These are phyloP conservation scores for Calephelis perditalis DNA, from an alignment of 2,888 invertebrate species.

Conservation along the genomic window DNA sequence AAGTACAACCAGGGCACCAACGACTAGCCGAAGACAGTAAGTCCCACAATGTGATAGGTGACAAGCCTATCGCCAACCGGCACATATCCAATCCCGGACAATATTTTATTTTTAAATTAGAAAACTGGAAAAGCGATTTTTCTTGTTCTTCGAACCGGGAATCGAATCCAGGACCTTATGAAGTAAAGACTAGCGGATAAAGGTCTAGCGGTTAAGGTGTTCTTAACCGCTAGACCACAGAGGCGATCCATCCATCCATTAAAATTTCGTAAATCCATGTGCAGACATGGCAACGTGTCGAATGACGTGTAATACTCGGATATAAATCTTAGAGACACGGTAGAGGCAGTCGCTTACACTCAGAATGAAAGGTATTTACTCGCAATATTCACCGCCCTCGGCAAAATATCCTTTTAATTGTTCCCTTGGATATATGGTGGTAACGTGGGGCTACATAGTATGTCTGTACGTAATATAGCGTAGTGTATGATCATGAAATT, in stretches of 20 bases:
- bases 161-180: too few species aligned
- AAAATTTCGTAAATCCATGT: constrained; percentile 33
- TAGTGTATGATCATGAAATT: not conserved
- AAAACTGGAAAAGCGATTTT: too few species aligned
- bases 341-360: constrained; percentile 66
- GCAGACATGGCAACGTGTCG: constrained; percentile 61
- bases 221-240: too few species aligned
- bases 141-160: too few species aligned
- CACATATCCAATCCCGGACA: too few species aligned
- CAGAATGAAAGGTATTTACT: constrained; percentile 62
- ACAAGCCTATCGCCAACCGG: too few species aligned
- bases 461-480: not conserved
- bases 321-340: constrained; percentile 69
- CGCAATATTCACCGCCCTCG: constrained; percentile 37
- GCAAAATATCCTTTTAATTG: constrained; percentile 66
- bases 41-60: too few species aligned
- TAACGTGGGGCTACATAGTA: not conserved
- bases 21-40: too few species aligned
- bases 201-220: too few species aligned
- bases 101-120: too few species aligned
- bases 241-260: not conserved
- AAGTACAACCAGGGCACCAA: too few species aligned
- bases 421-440: constrained; percentile 47
- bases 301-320: constrained; percentile 72
- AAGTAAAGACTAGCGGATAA: too few species aligned